Evolutionary conservation across 1,140 invertebrate genomes (phyloP), one percentile per base, ranked within the genome.

Genomic region (Drosophila erecta): DNA sequence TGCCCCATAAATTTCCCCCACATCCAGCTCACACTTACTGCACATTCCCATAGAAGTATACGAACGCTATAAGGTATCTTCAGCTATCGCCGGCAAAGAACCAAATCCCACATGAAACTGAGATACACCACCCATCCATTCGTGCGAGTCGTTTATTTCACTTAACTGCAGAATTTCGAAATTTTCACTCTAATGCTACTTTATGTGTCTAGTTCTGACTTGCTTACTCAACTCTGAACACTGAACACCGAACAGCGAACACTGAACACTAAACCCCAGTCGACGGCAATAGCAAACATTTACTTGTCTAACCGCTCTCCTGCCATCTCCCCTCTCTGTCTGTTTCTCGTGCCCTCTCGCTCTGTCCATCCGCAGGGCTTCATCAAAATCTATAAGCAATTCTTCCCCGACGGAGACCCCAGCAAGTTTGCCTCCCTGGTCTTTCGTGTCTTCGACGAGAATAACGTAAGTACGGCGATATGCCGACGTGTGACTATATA

Each of bases 391-490:
- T 99, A 99, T 94, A 98, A 98, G 94, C 98, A 99, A 93, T 99
- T 99, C 93, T 99, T 99, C 93, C 98, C 98, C 44, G 97, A 99
- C 95, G 98, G 98, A 69, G 98, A 99, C 94, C 98, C 98, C 24
- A 98, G 97, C 78, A 99, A 99, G 94, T 99, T 99, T 93, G 98
- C 98, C 7, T 96, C 97, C 12, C 95, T 99, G 84, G 98, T 99
- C 17, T 99, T 99, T 94, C 96, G 98, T 91, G 98, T 99, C n/a
- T 99, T 99, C 93, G 98, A 99, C 92, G 97, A 98, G 93, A 99
- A 99, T 92, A 98, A 98, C 93, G 98, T 99, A 93, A 96, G 96
- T 95, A 90, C 7, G 33, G 4, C 2, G 17, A 20, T 15, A 44
- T 4, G 40, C n/a, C 3, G 40, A 41, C 37, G 37, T 38, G 8